Percentiles rank a stretch among this genome's conserved stretches.
Evolutionary conservation across 2,113 vertebrate species (phyloP).

Genomic region (Grallaria varia): DNA sequence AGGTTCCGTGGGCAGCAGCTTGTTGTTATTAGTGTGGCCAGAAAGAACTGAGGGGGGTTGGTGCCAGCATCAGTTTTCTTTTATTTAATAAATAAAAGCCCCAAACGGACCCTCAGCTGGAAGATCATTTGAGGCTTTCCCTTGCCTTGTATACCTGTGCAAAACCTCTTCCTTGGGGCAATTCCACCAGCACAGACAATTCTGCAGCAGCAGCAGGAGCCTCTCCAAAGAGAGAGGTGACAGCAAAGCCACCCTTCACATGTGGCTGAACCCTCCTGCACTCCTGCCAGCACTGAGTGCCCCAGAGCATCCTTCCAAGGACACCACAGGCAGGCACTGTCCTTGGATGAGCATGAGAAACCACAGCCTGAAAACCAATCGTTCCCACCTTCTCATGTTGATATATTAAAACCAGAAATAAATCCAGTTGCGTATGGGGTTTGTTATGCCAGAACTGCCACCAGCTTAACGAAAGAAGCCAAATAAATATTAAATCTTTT

Average conservation of each 20-base stretch:
- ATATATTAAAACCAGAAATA: not conserved
- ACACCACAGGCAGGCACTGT: not conserved
- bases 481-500: not conserved
- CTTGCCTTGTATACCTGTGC: fast-evolving
- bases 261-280: not conserved
- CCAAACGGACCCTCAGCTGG: not conserved
- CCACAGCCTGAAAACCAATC: slow-evolving; percentile 31
- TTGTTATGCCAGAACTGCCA: slow-evolving; percentile 6
- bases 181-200: not conserved
- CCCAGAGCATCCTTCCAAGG: not conserved
- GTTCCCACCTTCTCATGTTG: not conserved
- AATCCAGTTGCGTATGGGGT: not conserved
- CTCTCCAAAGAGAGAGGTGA: not conserved
- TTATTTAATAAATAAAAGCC: not conserved
- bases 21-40: no score
- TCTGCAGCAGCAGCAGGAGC: not conserved
- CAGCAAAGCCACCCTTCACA: not conserved
- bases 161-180: not conserved
- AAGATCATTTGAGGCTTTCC: not conserved
- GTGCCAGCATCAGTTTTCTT: not conserved
- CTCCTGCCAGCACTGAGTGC: not conserved
- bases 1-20: not conserved
- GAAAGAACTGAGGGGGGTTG: not conserved
- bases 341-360: slow-evolving; percentile 21
- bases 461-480: not conserved